Evolutionary conservation across 37 sponge, comb jelly and placozoan species (phyloP).

Genomic region (Dysidea cf. avara): DNA sequence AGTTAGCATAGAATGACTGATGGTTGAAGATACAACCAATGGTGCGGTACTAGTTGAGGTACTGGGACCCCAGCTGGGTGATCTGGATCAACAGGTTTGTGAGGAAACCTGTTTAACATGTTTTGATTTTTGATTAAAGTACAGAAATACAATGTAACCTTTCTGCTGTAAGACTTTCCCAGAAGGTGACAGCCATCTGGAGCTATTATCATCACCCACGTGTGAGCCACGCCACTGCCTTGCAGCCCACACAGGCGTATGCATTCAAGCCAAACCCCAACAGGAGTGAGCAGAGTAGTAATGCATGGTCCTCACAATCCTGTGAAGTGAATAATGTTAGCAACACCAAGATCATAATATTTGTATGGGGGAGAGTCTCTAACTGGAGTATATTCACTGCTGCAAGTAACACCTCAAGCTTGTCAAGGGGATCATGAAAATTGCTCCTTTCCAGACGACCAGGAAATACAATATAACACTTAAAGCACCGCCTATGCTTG

Average conservation of each 20-base stretch:
- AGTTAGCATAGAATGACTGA: slow-evolving; percentile 87
- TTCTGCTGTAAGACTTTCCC: slow-evolving; percentile 97
- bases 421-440: too few species aligned
- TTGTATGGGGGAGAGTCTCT: too few species aligned
- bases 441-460: too few species aligned
- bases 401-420: too few species aligned
- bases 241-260: slow-evolving; percentile 91
- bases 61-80: slow-evolving; percentile 54
- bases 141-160: slow-evolving; percentile 40
- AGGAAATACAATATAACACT: too few species aligned
- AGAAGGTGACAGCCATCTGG: slow-evolving; percentile 77
- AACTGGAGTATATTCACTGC: too few species aligned
- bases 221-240: slow-evolving; percentile 62
- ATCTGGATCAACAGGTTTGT: slow-evolving; percentile 60
- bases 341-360: too few species aligned
- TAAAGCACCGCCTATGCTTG: too few species aligned
- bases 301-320: slow-evolving; percentile 83
- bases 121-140: too few species aligned
- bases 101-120: slow-evolving; percentile 46
- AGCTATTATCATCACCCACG: slow-evolving; percentile 89
- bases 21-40: slow-evolving; percentile 97
- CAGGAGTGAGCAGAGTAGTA: slow-evolving; percentile 90
- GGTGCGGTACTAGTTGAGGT: slow-evolving; percentile 68
- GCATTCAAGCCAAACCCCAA: slow-evolving; percentile 93
- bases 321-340: too few species aligned